These are phyloP conservation scores for Thumatha senex DNA, from an alignment of 2,888 invertebrate species.

Conservation along the genomic window DNA sequence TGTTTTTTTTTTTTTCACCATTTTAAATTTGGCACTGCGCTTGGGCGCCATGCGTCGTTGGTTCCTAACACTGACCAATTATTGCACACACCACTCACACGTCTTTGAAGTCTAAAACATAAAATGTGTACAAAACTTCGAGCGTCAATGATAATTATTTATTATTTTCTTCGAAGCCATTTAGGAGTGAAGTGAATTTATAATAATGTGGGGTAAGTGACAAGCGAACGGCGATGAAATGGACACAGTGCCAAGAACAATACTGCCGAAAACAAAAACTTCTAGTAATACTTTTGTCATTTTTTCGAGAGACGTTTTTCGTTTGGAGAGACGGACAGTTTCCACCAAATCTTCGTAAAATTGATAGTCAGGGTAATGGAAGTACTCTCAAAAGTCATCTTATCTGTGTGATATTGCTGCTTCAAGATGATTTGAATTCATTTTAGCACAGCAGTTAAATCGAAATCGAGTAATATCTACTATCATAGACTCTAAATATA, in stretches of 20 bases:
- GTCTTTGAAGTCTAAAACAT: constrained; percentile 59
- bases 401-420: background rate
- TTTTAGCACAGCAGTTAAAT: no score
- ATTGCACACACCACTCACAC: constrained; percentile 52
- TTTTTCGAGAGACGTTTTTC: constrained; percentile 11
- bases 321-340: constrained; percentile 6
- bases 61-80: constrained; percentile 57
- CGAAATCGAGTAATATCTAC: no score
- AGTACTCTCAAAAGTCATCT: no score
- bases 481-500: no score
- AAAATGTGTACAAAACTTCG: constrained; percentile 48
- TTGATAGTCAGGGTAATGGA: constrained; percentile 1
- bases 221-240: constrained; percentile 31
- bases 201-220: constrained; percentile 27
- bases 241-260: constrained; percentile 36
- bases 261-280: constrained; percentile 20
- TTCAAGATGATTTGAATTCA: no score
- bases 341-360: no score
- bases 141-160: constrained; percentile 40
- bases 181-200: constrained; percentile 35
- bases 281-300: constrained; percentile 18
- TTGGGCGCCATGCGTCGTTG: constrained; percentile 46
- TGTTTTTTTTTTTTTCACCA: constrained; percentile 58
- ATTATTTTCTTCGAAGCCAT: constrained; percentile 44
- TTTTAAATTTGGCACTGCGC: constrained; percentile 67